Percentiles rank a stretch among this genome's conserved stretches.
These are phyloP conservation scores for Lontra canadensis DNA, from an alignment of 2,113 vertebrate genomes.

Conservation along the genomic window DNA sequence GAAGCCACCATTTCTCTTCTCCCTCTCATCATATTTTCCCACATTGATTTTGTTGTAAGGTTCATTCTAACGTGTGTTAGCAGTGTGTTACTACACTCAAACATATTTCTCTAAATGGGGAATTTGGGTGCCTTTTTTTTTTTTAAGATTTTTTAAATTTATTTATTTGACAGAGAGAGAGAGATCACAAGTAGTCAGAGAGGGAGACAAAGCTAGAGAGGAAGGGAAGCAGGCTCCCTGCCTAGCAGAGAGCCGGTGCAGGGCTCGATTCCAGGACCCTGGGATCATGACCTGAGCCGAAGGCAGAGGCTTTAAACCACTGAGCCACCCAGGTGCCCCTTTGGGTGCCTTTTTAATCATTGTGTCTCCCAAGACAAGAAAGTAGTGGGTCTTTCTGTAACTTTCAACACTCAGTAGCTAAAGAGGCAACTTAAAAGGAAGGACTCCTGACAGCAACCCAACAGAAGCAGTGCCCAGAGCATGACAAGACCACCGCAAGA, in stretches of 20 bases:
- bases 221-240: too few species aligned
- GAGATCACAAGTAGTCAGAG: too few species aligned
- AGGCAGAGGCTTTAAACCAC: too few species aligned
- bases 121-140: neutral
- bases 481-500: neutral
- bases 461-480: neutral
- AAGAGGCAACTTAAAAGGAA: neutral
- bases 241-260: too few species aligned
- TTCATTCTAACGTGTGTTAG: neutral
- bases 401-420: neutral
- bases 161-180: too few species aligned
- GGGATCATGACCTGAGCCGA: too few species aligned
- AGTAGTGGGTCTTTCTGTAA: neutral
- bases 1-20: neutral
- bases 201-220: too few species aligned
- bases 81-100: neutral
- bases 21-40: neutral
- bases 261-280: too few species aligned
- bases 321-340: too few species aligned
- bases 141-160: too few species aligned
- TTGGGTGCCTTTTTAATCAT: neutral
- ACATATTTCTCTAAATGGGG: neutral
- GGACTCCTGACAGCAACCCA: neutral
- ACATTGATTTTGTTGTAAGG: rapidly evolving
- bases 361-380: neutral